These are phyloP conservation scores for Porites lobata DNA, from an alignment of 92 coral and sea anemone species.

Conservation along the genomic window DNA sequence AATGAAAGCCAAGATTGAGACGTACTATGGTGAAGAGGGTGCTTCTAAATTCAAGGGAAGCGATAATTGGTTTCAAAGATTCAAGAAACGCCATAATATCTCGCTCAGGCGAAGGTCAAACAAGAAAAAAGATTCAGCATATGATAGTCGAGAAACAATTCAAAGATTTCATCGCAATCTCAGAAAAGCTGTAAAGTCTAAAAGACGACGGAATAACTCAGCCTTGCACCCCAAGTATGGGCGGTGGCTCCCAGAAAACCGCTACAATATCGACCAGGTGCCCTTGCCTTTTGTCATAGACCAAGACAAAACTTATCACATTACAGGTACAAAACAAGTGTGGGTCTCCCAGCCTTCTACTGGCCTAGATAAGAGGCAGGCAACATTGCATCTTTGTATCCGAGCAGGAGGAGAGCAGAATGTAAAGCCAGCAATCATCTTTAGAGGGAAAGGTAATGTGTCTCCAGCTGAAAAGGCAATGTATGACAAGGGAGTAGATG, in stretches of 20 bases:
- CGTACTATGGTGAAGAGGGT: slow-evolving; percentile 62
- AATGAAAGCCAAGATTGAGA: slow-evolving; percentile 67
- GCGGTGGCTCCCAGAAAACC: slow-evolving; percentile 62
- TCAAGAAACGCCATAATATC: slow-evolving; percentile 55
- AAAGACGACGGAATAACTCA: slow-evolving; percentile 30
- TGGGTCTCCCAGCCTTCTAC: slow-evolving; percentile 71
- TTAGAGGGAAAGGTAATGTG: slow-evolving; percentile 68
- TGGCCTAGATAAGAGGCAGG: slow-evolving; percentile 9
- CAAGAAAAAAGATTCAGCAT: slow-evolving; percentile 62
- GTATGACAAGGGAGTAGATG: slow-evolving; percentile 63
- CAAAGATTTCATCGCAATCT: slow-evolving; percentile 60
- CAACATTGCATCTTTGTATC: slow-evolving; percentile 63
- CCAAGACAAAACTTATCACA: slow-evolving; percentile 72
- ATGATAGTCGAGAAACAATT: slow-evolving; percentile 67
- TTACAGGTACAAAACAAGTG: slow-evolving; percentile 69
- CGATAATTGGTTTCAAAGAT: slow-evolving; percentile 70
- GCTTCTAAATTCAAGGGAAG: slow-evolving; percentile 69
- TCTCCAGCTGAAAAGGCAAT: slow-evolving; percentile 39
- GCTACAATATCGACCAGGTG: slow-evolving; percentile 59
- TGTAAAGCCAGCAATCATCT: slow-evolving; percentile 63
- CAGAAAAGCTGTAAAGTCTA: slow-evolving; percentile 59
- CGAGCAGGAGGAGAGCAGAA: slow-evolving; percentile 60
- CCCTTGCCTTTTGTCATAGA: slow-evolving; percentile 59
- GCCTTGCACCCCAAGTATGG: slow-evolving; percentile 44
- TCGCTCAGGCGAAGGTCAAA: slow-evolving; percentile 51